Evolutionary conservation across 64 coral and sea anemone genomes (phyloP).

Genomic region (Orbicella faveolata): DNA sequence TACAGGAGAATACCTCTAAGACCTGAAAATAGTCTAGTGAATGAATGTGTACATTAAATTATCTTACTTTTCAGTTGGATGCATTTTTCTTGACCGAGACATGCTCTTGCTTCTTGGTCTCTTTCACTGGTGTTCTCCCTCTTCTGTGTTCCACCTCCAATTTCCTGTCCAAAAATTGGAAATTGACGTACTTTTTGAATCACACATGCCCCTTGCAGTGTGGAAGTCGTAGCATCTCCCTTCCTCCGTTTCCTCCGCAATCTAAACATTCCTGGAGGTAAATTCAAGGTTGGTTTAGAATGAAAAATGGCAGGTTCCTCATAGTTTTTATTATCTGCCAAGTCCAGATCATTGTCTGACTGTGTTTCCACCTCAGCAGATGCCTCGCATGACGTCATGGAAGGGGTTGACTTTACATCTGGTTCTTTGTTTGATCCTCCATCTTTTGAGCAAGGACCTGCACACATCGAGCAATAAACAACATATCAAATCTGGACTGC

Average conservation of each 20-base stretch:
- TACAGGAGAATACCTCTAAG: no score
- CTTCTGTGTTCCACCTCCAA: neutral
- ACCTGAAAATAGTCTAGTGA: no score
- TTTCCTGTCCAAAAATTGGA: neutral
- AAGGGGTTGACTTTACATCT: neutral
- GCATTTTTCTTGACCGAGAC: no score
- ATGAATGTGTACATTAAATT: no score
- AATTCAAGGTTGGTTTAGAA: no score
- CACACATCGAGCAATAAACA: neutral
- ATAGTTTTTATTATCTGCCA: neutral
- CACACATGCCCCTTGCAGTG: no score
- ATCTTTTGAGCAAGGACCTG: neutral
- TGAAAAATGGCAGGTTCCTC: neutral
- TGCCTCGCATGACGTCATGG: neutral
- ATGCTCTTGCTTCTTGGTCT: no score
- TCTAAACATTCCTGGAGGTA: no score
- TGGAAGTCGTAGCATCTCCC: no score
- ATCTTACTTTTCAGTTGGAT: no score
- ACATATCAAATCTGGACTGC: no score
- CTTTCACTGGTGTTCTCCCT: neutral
- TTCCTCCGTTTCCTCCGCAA: no score
- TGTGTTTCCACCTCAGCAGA: neutral
- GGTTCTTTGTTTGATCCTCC: neutral
- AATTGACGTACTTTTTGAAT: neutral
- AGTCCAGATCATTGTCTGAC: neutral